Base-by-base conservation (phyloP, 2,888 invertebrate genomes). In the Antitype chi region DNA sequence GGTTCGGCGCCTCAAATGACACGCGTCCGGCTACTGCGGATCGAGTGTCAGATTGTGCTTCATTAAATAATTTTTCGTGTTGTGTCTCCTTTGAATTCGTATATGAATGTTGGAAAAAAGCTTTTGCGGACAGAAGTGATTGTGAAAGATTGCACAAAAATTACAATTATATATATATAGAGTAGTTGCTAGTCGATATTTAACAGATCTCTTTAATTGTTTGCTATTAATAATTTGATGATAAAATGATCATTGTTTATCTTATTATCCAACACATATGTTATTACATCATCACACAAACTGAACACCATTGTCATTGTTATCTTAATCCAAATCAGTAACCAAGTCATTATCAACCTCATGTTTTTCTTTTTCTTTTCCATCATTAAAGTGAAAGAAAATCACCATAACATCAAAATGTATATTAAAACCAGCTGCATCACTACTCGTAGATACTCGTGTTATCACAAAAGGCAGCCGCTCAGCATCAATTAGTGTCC, bases 401-500 rank as follows among this genome's bases (percentile, higher is more conserved):
- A 70, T 70, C 77, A 62, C 23, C 55, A 66, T 66, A 62, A 3
- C 6, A 68, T 70, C 43, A 38, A 69, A 66, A 28, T 63, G 53
- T 43, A 74, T 69, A 74, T 62, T 85, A 53, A 78, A 86, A 72
- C 80, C 84, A 84, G 71, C 84, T 84, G 84, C 84, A 38, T 69
- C 43, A 25, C 70, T 81, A 66, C 55, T 85, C 28, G 75, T 78
- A 74, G 79, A 83, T 85, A 84, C 75, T 87, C 63, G 72, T 74
- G 85, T 87, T 85, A 86, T 89, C 86, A 89, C 82, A 94, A 94
- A 82, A 94, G 92, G 87, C 86, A 73, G 86, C 95, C 94, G 95
- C 92, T 81, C 85, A 82, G 85, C 89, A 90, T 92, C 93, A 95
- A 95, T 95, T 94, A 94, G 90, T 87, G 88, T 87, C 91, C 89